Conservation (phyloP, 2,797 vertebrate genomes). For the Valencia hispanica region DNA sequence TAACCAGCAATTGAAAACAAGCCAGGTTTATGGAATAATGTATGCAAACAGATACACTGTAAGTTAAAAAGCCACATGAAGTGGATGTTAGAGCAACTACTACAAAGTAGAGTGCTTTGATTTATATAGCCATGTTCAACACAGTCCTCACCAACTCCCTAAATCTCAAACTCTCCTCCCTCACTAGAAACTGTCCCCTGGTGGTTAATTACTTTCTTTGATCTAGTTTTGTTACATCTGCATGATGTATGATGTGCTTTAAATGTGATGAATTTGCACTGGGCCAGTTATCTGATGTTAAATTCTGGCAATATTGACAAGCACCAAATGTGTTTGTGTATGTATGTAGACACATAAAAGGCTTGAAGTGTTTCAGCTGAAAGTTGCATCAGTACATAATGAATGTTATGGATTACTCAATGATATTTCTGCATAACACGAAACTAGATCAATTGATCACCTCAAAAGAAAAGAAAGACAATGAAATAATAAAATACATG, state of each 20-base stretch:
- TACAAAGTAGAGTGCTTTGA: slow-evolving; percentile 2
- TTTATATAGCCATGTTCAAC: slow-evolving; percentile 28
- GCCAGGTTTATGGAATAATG: neutral
- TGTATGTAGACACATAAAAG: slow-evolving; percentile 4
- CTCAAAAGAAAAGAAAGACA: neutral
- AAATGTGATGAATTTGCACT: slow-evolving; percentile 73
- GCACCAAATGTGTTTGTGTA: slow-evolving; percentile 6
- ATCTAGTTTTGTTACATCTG: slow-evolving; percentile 76
- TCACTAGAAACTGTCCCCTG: slow-evolving; percentile 63
- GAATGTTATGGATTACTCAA: neutral
- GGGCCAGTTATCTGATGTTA: slow-evolving; percentile 28
- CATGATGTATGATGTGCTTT: slow-evolving; percentile 69
- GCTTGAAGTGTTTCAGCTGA: neutral
- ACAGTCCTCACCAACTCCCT: slow-evolving; percentile 39
- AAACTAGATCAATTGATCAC: neutral
- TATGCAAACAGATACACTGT: neutral
- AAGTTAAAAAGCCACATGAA: neutral
- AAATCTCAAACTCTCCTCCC: slow-evolving; percentile 64
- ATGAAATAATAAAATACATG: neutral
- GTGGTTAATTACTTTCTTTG: slow-evolving; percentile 77
- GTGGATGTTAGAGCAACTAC: slow-evolving; percentile 18
- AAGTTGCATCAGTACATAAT: neutral
- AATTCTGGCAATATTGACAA: slow-evolving; percentile 14
- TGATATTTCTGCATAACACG: neutral
- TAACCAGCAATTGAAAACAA: slow-evolving; percentile 5